Conservation (phyloP, 1,140 invertebrate genomes). For the Drosophila busckii region DNA sequence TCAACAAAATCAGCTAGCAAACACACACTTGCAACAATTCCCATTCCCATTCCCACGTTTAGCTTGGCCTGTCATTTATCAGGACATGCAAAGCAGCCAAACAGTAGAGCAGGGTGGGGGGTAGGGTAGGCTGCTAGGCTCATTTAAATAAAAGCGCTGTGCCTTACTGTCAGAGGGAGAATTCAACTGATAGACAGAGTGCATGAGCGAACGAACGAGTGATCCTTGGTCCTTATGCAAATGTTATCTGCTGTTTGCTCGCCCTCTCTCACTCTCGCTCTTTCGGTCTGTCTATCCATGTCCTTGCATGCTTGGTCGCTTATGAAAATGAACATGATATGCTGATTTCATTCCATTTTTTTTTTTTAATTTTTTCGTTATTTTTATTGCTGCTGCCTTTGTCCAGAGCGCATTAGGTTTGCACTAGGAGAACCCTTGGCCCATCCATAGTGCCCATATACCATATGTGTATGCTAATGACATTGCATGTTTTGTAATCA, state of each 20-base stretch:
- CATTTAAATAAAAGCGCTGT: slow-evolving; percentile 65
- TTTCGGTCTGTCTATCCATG: slow-evolving; percentile 5
- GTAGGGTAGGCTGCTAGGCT: slow-evolving; percentile 10
- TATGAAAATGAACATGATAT: slow-evolving; percentile 70
- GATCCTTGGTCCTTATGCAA: slow-evolving; percentile 52
- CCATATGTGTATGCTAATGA: slow-evolving; percentile 40
- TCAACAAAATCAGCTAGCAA: no score
- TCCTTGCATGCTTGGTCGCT: slow-evolving; percentile 62
- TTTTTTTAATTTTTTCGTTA: neutral
- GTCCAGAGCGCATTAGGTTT: slow-evolving; percentile 12
- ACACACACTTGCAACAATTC: slow-evolving; percentile 49
- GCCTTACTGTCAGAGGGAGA: slow-evolving; percentile 17
- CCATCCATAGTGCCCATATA: slow-evolving; percentile 38
- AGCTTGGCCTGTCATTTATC: slow-evolving; percentile 54
- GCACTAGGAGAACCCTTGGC: slow-evolving; percentile 13
- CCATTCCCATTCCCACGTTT: slow-evolving; percentile 53
- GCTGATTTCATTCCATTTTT: slow-evolving; percentile 46
- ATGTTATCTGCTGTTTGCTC: slow-evolving; percentile 15
- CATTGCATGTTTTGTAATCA: slow-evolving; percentile 52
- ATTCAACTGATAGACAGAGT: no score
- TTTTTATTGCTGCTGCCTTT: neutral
- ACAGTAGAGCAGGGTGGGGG: neutral
- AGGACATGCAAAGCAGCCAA: slow-evolving; percentile 42
- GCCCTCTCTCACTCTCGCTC: no score
- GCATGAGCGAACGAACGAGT: neutral